Conservation (phyloP, 2,888 invertebrate genomes). For the Ditula angustiorana region DNA sequence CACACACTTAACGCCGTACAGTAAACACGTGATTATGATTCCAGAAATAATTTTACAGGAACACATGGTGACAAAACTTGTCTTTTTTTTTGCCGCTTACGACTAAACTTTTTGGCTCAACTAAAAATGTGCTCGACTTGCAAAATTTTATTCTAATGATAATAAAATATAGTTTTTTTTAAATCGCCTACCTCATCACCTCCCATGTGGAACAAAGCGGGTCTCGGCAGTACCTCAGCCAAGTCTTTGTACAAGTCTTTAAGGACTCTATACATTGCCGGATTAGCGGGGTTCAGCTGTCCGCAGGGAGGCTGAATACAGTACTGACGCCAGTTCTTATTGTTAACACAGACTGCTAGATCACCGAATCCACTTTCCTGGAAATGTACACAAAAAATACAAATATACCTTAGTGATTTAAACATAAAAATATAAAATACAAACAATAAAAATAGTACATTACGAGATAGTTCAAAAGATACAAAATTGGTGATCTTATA, state of each 20-base stretch:
- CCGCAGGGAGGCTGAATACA: conserved; percentile 95
- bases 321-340: conserved; percentile 88
- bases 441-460: too few relatives aligned
- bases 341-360: conserved; percentile 88
- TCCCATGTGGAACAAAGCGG: conserved; percentile 91
- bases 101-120: too few relatives aligned
- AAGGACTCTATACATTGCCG: conserved; percentile 88
- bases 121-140: too few relatives aligned
- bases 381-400: too few relatives aligned
- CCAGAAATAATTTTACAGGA: neutral
- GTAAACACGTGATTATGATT: neutral
- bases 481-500: too few relatives aligned
- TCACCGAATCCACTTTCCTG: conserved; percentile 86
- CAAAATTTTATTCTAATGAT: too few relatives aligned
- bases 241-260: conserved; percentile 89
- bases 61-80: neutral
- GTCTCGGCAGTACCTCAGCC: conserved; percentile 83
- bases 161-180: too few relatives aligned
- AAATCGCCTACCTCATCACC: conserved; percentile 93
- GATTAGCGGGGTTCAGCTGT: conserved; percentile 92
- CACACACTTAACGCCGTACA: neutral
- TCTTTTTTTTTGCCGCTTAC: too few relatives aligned
- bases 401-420: too few relatives aligned
- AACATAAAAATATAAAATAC: too few relatives aligned
- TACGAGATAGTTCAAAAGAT: too few relatives aligned